These are phyloP conservation scores for Mythimna vitellina DNA, from an alignment of 2,888 invertebrate genomes.

Conservation along the genomic window DNA sequence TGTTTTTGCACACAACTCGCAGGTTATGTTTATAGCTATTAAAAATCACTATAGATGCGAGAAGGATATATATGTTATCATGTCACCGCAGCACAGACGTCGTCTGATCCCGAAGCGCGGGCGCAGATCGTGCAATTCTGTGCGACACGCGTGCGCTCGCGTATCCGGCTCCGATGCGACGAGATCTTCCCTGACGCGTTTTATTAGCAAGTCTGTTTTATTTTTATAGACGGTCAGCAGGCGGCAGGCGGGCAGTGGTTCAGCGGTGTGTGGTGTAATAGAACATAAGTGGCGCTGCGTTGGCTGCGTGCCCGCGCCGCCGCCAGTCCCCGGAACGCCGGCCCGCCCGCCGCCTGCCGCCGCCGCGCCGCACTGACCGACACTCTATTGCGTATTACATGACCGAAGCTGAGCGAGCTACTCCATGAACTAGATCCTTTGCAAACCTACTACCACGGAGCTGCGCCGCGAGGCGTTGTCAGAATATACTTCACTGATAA, in stretches of 20 bases:
- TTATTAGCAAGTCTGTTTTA: conserved; percentile 79
- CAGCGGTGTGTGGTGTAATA: conserved; percentile 82
- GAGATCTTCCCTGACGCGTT: conserved; percentile 70
- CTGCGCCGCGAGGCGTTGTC: conserved; percentile 41
- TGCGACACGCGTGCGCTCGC: conserved; percentile 35
- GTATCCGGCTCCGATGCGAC: conserved; percentile 58
- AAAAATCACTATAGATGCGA: conserved; percentile 34
- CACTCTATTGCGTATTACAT: conserved; percentile 49
- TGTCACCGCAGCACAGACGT: conserved; percentile 11
- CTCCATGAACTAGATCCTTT: conserved; percentile 37
- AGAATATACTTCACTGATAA: conserved; percentile 64
- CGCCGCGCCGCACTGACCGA: conserved; percentile 38
- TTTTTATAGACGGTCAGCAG: conserved; percentile 80
- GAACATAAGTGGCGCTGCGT: conserved; percentile 81
- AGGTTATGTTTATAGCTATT: conserved; percentile 65
- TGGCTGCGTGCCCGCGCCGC: conserved; percentile 85
- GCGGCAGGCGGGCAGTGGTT: conserved; percentile 70
- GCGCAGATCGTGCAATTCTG: conserved; percentile 44
- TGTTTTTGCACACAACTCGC: conserved; percentile 64
- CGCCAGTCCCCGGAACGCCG: conserved; percentile 86
- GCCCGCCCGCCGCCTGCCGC: conserved; percentile 73
- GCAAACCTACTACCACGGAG: conserved; percentile 18
- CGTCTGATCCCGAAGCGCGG: conserved; percentile 32
- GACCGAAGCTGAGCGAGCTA: conserved; percentile 53
- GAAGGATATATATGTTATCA: conserved; percentile 5